A percentile compares a stretch with the other conserved stretches of the same genome.
phyloP scores from a whole-genome alignment of 1,140 invertebrate species.

The Aphidius ervi region DNA sequence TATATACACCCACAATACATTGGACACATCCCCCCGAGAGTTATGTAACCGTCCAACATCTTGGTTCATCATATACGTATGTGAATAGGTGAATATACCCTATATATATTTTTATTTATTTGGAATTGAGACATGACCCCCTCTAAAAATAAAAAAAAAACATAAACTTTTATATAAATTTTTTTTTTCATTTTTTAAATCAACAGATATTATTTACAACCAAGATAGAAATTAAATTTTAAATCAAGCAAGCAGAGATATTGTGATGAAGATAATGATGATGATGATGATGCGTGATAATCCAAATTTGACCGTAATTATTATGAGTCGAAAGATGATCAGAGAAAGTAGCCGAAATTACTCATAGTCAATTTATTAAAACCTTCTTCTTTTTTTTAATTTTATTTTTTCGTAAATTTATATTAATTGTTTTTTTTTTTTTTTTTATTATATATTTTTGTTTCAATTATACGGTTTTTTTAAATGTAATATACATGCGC shows the following conservation, averaged over 20 bases:
- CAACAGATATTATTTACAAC: not conserved
- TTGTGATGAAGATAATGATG: too few species aligned
- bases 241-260: too few species aligned
- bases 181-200: not conserved
- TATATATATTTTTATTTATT: not conserved
- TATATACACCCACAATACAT: too few species aligned
- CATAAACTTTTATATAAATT: not conserved
- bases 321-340: slow-evolving; percentile 30
- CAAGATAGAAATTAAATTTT: not conserved
- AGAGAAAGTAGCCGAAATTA: slow-evolving; percentile 10
- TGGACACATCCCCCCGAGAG: slow-evolving; percentile 21
- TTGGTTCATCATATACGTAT: slow-evolving; percentile 2
- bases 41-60: slow-evolving; percentile 41
- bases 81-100: not conserved
- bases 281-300: slow-evolving; percentile 40
- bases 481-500: too few species aligned
- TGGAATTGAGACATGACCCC: not conserved
- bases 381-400: too few species aligned
- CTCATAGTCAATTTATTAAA: not conserved
- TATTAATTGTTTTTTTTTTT: slow-evolving; percentile 2
- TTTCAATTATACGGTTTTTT: too few species aligned
- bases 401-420: too few species aligned
- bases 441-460: not conserved
- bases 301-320: slow-evolving; percentile 42
- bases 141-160: not conserved